Percentiles rank a stretch among this genome's conserved stretches.
Conservation (phyloP, 1,140 invertebrate genomes). For the Planococcus citri region DNA sequence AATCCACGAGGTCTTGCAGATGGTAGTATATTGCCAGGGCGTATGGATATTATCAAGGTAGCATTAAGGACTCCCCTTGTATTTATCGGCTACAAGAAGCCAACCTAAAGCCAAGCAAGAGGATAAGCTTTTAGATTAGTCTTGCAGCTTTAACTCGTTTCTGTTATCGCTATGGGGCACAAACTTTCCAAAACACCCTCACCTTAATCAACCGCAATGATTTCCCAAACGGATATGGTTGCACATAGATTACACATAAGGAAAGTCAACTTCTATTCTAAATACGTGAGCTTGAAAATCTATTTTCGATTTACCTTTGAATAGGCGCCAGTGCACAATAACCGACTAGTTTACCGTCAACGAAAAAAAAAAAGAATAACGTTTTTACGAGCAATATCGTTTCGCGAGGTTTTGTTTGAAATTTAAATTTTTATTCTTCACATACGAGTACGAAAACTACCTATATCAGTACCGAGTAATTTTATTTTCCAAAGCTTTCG, state of each 20-base stretch:
- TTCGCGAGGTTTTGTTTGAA: not conserved
- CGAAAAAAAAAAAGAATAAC: too few relatives aligned
- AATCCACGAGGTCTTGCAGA: not conserved
- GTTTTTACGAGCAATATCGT: not conserved
- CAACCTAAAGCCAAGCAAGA: not conserved
- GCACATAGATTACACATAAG: constrained; percentile 4
- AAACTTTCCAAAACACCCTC: constrained; percentile 18
- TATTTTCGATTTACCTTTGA: constrained; percentile 5
- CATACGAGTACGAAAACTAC: too few relatives aligned
- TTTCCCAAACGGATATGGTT: constrained; percentile 15
- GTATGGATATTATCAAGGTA: constrained; percentile 17
- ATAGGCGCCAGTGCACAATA: not conserved
- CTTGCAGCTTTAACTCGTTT: not conserved
- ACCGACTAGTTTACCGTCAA: not conserved
- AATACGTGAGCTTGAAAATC: constrained; percentile 12
- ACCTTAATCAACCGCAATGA: constrained; percentile 16
- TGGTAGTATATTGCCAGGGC: not conserved
- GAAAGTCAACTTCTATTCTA: not conserved
- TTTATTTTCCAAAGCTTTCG: too few relatives aligned
- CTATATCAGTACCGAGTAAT: too few relatives aligned
- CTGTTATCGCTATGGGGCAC: constrained; percentile 14
- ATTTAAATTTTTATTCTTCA: not conserved
- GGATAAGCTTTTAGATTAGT: constrained; percentile 10
- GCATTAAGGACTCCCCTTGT: not conserved
- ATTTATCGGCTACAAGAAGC: not conserved